phyloP scores from a whole-genome alignment of 2,113 vertebrate species.

The Vulpes vulpes region DNA sequence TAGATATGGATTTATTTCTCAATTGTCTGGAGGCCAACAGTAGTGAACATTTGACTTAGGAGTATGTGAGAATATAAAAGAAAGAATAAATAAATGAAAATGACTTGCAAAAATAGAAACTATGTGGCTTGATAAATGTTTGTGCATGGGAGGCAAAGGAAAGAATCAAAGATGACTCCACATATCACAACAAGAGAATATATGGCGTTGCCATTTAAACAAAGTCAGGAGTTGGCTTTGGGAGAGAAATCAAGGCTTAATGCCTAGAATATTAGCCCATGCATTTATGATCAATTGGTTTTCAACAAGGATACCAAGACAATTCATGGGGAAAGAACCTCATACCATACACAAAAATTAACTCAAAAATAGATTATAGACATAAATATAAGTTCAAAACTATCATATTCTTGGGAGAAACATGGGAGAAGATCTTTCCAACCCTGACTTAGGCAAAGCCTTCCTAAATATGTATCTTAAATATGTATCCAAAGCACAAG shows the following conservation, averaged over 20 bases:
- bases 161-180: neutral
- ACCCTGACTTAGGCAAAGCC: neutral
- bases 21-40: neutral
- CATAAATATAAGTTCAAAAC: neutral
- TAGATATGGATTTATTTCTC: neutral
- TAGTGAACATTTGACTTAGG: neutral
- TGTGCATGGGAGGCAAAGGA: neutral
- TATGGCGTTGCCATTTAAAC: neutral
- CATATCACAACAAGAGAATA: neutral
- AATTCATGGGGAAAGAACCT: neutral
- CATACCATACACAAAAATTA: neutral
- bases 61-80: neutral
- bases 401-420: neutral
- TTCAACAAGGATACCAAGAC: neutral
- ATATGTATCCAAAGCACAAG: neutral
- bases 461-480: neutral
- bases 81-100: neutral
- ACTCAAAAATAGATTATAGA: neutral
- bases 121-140: neutral
- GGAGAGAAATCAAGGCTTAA: neutral
- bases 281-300: neutral
- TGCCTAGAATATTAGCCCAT: slow-evolving; percentile 5
- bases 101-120: neutral
- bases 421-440: neutral
- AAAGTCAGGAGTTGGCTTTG: neutral